Conservation (phyloP, 2,113 vertebrate genomes). For the Varanus salvator region DNA sequence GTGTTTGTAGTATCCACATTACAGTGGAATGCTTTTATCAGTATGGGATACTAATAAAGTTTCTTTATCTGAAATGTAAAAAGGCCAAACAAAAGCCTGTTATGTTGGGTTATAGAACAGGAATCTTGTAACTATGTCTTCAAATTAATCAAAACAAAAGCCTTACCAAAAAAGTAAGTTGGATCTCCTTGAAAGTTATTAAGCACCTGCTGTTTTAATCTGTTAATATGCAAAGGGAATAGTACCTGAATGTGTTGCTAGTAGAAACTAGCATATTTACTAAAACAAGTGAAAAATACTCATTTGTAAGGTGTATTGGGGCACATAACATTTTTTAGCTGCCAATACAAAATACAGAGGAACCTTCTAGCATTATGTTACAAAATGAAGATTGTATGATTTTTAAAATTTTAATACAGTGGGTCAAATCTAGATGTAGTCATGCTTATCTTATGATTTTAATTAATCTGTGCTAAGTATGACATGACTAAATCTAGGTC, state of each 20-base stretch:
- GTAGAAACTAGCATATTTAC: constrained; percentile 6
- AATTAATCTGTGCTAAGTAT: neutral
- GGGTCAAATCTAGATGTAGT: neutral
- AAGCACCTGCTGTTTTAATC: constrained; percentile 31
- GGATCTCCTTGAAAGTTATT: constrained; percentile 12
- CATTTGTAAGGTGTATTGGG: neutral
- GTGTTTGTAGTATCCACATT: constrained; percentile 27
- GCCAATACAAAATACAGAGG: neutral
- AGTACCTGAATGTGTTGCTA: neutral
- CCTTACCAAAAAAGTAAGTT: constrained; percentile 33
- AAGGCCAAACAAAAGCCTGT: constrained; percentile 20
- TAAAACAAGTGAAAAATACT: neutral
- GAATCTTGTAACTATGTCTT: constrained; percentile 32
- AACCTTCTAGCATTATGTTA: neutral
- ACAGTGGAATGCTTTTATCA: constrained; percentile 21
- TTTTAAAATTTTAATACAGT: neutral
- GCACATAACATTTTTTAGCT: neutral
- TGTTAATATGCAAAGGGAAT: constrained; percentile 22
- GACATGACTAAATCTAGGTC: neutral
- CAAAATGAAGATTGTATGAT: neutral
- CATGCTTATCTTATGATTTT: neutral
- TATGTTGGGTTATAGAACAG: constrained; percentile 22
- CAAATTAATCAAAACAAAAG: constrained; percentile 28
- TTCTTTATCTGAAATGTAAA: constrained; percentile 42
- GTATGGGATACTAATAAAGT: constrained; percentile 53